phyloP scores from a whole-genome alignment of 2,113 vertebrate genomes.

The Anhinga rufa region DNA sequence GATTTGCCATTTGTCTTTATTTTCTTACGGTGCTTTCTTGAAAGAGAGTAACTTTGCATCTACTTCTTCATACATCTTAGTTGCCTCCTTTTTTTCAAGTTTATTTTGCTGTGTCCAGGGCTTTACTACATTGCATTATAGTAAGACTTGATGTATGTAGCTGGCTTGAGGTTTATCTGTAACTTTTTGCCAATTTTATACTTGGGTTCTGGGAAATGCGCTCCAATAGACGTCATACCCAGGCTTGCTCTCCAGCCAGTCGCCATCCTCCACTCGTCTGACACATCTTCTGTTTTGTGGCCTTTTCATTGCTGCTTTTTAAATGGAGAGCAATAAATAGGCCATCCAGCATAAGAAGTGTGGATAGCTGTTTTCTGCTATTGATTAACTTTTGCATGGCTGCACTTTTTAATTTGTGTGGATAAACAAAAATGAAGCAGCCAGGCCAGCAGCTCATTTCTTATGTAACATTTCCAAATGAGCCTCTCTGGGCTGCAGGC shows the following conservation, averaged over 20 bases:
- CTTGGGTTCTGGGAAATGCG: neutral
- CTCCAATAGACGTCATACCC: fast-evolving
- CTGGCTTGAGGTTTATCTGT: neutral
- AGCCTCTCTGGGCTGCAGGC: slow-evolving; percentile 10
- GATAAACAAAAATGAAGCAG: slow-evolving; percentile 7
- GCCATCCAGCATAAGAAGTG: neutral
- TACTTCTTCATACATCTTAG: neutral
- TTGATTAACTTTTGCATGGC: slow-evolving; percentile 39
- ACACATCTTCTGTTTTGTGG: neutral
- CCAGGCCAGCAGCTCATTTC: slow-evolving; percentile 3
- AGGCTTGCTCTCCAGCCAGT: neutral
- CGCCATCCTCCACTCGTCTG: neutral
- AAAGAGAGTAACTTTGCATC: neutral
- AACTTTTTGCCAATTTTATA: neutral
- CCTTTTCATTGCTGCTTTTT: slow-evolving; percentile 7
- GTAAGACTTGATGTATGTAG: neutral
- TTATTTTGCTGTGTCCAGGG: neutral
- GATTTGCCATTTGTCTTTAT: neutral
- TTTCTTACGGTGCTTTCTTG: neutral
- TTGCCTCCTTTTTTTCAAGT: neutral
- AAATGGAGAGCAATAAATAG: slow-evolving; percentile 11
- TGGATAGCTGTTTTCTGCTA: slow-evolving; percentile 18
- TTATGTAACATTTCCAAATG: slow-evolving; percentile 35
- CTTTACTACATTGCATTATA: neutral
- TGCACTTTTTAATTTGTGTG: slow-evolving; percentile 47